Evolutionary conservation across 1,140 invertebrate genomes (phyloP).

Genomic region (Tigriopus japonicus): DNA sequence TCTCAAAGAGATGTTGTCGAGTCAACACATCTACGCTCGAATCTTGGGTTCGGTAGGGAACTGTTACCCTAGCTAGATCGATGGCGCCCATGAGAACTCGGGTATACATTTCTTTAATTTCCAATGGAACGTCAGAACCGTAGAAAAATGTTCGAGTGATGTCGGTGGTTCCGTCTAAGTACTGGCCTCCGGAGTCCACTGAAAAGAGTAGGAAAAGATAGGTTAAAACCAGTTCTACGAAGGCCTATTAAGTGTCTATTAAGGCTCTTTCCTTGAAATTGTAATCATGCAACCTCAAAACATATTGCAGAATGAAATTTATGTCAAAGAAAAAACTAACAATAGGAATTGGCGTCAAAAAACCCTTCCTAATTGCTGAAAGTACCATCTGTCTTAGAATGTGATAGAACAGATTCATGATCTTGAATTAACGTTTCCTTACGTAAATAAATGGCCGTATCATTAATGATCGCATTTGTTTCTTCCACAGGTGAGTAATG

Average conservation of each 20-base stretch:
- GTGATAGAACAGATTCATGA: too few species aligned
- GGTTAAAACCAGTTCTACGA: too few species aligned
- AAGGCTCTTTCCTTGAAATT: too few species aligned
- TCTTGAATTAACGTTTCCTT: too few species aligned
- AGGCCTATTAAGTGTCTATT: too few species aligned
- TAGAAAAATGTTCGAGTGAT: conserved; percentile 79
- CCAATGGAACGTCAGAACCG: conserved; percentile 27
- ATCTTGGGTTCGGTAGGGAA: conserved; percentile 15
- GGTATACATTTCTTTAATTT: conserved; percentile 58
- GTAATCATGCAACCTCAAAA: too few species aligned
- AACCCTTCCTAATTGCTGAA: too few species aligned
- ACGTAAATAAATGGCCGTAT: conserved; percentile 16
- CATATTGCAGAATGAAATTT: too few species aligned
- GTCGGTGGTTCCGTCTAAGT: conserved; percentile 74
- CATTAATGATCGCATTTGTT: conserved; percentile 48
- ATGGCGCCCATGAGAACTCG: conserved; percentile 71
- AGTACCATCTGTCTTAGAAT: too few species aligned
- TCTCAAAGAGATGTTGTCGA: conserved; percentile 54
- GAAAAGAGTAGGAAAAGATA: too few species aligned
- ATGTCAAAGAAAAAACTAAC: too few species aligned
- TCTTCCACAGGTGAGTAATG: conserved; percentile 63
- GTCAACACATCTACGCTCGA: conserved; percentile 44
- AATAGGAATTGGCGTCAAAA: too few species aligned
- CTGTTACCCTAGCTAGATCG: conserved; percentile 35
- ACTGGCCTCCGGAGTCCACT: conserved; percentile 35